These are phyloP conservation scores for Phoxinus dragarum DNA, from an alignment of 2,797 vertebrate species.

Conservation along the genomic window DNA sequence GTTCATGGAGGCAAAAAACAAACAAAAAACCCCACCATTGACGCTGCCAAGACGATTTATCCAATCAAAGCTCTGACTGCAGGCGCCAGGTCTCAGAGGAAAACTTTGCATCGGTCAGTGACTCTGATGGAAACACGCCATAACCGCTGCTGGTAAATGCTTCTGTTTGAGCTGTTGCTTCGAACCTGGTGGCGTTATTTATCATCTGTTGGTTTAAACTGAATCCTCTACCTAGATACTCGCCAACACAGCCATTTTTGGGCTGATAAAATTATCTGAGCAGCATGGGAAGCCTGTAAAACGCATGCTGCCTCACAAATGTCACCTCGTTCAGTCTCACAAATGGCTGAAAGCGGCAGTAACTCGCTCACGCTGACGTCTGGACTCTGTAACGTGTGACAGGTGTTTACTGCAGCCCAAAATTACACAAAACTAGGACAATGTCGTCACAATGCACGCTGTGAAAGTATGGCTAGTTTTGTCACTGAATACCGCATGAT, in stretches of 20 bases:
- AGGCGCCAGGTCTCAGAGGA: constrained; percentile 17
- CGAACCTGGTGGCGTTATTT: constrained; percentile 37
- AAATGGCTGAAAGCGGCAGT: constrained; percentile 27
- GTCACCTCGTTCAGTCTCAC: constrained; percentile 53
- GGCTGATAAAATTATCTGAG: constrained; percentile 46
- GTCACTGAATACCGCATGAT: background rate
- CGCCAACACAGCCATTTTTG: constrained; percentile 41
- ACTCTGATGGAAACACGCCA: constrained; percentile 28
- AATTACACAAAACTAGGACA: background rate
- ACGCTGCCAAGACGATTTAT: constrained; percentile 36
- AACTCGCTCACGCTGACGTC: constrained; percentile 18
- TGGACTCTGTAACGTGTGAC: constrained; percentile 30
- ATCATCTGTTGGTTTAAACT: constrained; percentile 42
- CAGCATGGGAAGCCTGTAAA: constrained; percentile 57
- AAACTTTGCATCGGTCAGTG: constrained; percentile 27
- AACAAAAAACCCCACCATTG: background rate
- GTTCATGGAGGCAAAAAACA: constrained; percentile 8
- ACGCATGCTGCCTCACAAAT: constrained; percentile 60
- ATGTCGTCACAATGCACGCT: background rate
- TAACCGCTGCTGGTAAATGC: constrained; percentile 23
- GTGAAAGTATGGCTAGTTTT: background rate
- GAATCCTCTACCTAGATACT: constrained; percentile 27
- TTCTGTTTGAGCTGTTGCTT: constrained; percentile 25
- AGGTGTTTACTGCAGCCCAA: constrained; percentile 38
- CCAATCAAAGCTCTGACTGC: background rate